A percentile compares a stretch with the other conserved stretches of the same genome.
Evolutionary conservation across 2,888 invertebrate species (phyloP).

Genomic region (Stenolophus ochropezus): DNA sequence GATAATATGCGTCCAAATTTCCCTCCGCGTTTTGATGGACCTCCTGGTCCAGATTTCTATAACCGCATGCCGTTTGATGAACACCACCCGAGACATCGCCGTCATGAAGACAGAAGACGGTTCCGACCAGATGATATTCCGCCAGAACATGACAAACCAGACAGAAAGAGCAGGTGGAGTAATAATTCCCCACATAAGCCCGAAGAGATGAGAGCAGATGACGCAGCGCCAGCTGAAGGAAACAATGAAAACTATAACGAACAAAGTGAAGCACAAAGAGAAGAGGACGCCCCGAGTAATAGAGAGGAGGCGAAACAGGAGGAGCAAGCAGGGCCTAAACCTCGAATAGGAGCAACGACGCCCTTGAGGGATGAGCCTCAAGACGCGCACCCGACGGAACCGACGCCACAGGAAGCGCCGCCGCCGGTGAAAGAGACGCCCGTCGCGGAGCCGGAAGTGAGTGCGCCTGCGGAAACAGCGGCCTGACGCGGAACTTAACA

Average conservation of each 20-base stretch:
- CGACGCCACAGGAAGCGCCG: conserved; percentile 14
- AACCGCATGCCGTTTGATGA: conserved; percentile 60
- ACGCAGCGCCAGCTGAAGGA: conserved; percentile 62
- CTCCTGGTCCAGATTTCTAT: conserved; percentile 66
- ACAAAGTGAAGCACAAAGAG: conserved; percentile 62
- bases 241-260: conserved; percentile 60
- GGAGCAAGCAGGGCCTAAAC: conserved; percentile 14
- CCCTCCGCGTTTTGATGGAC: conserved; percentile 69
- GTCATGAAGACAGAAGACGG: conserved; percentile 64
- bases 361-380: conserved; percentile 66
- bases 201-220: conserved; percentile 50
- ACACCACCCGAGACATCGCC: conserved; percentile 61
- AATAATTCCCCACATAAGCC: conserved; percentile 64
- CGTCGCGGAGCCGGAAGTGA: neutral
- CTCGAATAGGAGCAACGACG: conserved; percentile 65
- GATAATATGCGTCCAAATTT: conserved; percentile 72
- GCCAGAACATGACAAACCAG: conserved; percentile 54
- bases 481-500: conserved; percentile 44
- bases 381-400: conserved; percentile 15
- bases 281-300: conserved; percentile 62
- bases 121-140: conserved; percentile 58
- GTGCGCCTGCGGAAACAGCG: conserved; percentile 28
- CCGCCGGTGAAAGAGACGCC: neutral
- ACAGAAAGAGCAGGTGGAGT: conserved; percentile 67
- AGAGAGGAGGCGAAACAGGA: conserved; percentile 74